These are phyloP conservation scores for Microplitis demolitor DNA, from an alignment of 1,140 invertebrate genomes.

Conservation along the genomic window DNA sequence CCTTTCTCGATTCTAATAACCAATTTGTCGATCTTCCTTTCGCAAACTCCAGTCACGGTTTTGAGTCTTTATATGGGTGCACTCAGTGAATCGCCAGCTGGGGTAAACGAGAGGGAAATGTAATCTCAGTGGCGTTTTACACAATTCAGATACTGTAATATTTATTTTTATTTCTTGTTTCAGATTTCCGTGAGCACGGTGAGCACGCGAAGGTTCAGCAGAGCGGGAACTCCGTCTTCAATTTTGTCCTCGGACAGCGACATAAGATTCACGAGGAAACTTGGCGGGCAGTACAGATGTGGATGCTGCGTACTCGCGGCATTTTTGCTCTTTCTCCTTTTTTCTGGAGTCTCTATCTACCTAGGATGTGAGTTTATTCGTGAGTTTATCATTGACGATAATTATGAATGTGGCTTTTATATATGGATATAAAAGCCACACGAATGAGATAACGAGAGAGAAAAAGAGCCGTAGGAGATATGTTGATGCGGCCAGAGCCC, in stretches of 20 bases:
- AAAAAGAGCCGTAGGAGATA: conserved; percentile 7
- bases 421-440: too few species aligned
- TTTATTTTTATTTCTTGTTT: conserved; percentile 18
- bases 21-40: conserved; percentile 13
- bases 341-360: conserved; percentile 82
- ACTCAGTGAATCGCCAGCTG: neutral
- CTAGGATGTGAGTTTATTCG: conserved; percentile 75
- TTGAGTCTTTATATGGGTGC: conserved; percentile 14
- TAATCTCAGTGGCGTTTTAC: neutral
- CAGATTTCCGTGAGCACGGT: conserved; percentile 61
- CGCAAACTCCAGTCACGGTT: neutral
- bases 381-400: too few species aligned
- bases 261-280: conserved; percentile 82
- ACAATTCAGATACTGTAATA: neutral
- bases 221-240: conserved; percentile 71
- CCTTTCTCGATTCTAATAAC: conserved; percentile 4
- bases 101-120: neutral
- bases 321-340: conserved; percentile 78
- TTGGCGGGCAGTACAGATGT: conserved; percentile 78
- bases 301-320: conserved; percentile 84
- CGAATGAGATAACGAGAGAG: conserved; percentile 18
- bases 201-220: conserved; percentile 58
- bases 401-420: too few species aligned
- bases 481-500: conserved; percentile 43
- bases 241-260: conserved; percentile 83